Conservation (phyloP, 2,797 vertebrate species). For the Corythornis leucogaster region DNA sequence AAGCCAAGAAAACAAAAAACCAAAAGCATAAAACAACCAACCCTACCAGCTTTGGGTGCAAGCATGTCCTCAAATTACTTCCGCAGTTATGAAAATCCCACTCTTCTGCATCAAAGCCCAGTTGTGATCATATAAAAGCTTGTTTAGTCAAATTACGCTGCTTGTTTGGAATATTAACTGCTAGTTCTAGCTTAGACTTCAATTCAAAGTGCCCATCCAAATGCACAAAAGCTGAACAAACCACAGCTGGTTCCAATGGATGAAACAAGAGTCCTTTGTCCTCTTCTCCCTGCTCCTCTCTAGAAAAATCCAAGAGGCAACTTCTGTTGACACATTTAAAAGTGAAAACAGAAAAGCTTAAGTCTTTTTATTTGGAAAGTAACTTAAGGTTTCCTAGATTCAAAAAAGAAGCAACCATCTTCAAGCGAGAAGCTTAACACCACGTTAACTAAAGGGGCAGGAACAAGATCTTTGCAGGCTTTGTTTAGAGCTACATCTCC, state of each 20-base stretch:
- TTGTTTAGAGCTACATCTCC: neutral
- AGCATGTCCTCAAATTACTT: slow-evolving; percentile 44
- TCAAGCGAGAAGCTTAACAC: neutral
- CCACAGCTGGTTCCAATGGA: slow-evolving; percentile 47
- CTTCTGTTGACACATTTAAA: neutral
- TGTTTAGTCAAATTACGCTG: slow-evolving; percentile 35
- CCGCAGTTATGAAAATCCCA: slow-evolving; percentile 17
- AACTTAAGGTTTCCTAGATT: neutral
- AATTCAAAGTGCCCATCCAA: slow-evolving; percentile 36
- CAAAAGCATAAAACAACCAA: neutral
- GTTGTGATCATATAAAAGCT: slow-evolving; percentile 29
- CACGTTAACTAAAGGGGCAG: neutral
- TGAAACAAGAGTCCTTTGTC: neutral
- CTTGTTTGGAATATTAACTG: slow-evolving; percentile 39
- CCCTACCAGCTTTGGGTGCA: slow-evolving; percentile 24
- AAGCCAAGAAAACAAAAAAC: neutral
- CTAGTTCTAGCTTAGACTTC: slow-evolving; percentile 50
- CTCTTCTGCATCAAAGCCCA: slow-evolving; percentile 36
- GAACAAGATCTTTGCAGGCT: neutral
- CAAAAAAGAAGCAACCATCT: neutral
- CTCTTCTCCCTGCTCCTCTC: neutral
- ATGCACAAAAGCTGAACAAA: neutral
- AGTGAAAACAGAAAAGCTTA: neutral
- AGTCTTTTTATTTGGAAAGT: neutral
- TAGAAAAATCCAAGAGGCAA: neutral